Conservation (phyloP, 1,140 invertebrate species). For the Pseudomyrmex gracilis region DNA sequence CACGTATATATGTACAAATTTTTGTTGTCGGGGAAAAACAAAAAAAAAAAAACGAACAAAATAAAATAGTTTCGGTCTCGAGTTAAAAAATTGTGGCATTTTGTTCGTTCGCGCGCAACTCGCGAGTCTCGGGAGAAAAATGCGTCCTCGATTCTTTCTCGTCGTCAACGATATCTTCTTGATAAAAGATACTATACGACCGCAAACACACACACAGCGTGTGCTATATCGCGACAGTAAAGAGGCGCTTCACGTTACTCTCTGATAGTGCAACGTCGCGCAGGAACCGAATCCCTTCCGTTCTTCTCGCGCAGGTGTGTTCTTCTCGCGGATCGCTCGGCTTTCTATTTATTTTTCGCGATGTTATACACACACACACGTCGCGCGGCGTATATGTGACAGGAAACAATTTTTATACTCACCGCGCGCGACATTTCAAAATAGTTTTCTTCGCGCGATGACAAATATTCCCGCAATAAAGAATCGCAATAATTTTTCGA, state of each 20-base stretch:
- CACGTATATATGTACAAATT: too few species aligned
- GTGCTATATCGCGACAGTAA: constrained; percentile 30
- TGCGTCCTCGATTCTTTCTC: constrained; percentile 4
- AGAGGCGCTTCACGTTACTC: constrained; percentile 31
- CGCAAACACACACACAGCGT: constrained; percentile 49
- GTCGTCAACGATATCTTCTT: constrained; percentile 40
- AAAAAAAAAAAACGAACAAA: neutral
- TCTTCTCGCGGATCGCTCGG: neutral
- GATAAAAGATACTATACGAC: constrained; percentile 53
- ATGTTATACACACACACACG: constrained; percentile 7
- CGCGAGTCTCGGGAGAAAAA: constrained; percentile 45
- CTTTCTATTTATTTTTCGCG: constrained; percentile 38
- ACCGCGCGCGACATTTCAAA: too few species aligned
- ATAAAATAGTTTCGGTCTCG: constrained; percentile 30
- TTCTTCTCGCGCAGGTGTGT: neutral
- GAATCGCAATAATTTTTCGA: constrained; percentile 22
- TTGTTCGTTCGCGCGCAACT: constrained; percentile 26
- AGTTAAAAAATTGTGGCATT: constrained; percentile 26
- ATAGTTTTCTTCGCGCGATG: too few species aligned
- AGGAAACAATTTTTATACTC: too few species aligned
- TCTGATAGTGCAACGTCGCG: constrained; percentile 34
- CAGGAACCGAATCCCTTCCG: constrained; percentile 34
- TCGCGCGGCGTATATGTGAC: too few species aligned
- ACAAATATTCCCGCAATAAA: too few species aligned
- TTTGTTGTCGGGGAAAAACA: too few species aligned